Evolutionary conservation across 2,113 vertebrate genomes (phyloP).

Genomic region (Myanophis thanlyinensis): DNA sequence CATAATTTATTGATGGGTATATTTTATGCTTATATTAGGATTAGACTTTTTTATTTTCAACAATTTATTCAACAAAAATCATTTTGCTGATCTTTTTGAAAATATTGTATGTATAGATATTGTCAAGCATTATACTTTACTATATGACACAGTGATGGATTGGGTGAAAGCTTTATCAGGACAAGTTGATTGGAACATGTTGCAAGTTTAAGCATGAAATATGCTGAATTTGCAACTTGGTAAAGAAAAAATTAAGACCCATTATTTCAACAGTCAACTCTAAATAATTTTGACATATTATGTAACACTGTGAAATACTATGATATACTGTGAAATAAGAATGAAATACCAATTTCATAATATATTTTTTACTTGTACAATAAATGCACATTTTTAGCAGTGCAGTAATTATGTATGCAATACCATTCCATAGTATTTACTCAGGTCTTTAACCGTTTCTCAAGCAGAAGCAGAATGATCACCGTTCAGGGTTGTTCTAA

Average conservation of each 20-base stretch:
- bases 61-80: slow-evolving; percentile 17
- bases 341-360: not conserved
- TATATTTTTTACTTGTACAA: slow-evolving; percentile 15
- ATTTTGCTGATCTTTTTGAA: slow-evolving; percentile 38
- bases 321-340: not conserved
- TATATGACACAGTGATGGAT: slow-evolving; percentile 61
- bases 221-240: slow-evolving; percentile 45
- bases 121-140: slow-evolving; percentile 57
- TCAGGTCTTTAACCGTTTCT: not conserved
- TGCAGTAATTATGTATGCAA: not conserved
- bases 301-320: not conserved
- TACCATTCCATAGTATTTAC: rapidly evolving
- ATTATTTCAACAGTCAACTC: slow-evolving; percentile 26
- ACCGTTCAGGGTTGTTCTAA: not conserved
- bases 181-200: slow-evolving; percentile 34
- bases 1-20: slow-evolving; percentile 17
- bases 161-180: slow-evolving; percentile 55
- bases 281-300: slow-evolving; percentile 11
- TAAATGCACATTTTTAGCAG: not conserved
- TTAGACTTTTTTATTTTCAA: slow-evolving; percentile 22
- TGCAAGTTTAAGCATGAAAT: slow-evolving; percentile 39
- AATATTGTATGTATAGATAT: slow-evolving; percentile 49
- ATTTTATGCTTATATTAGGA: slow-evolving; percentile 38
- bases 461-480: not conserved
- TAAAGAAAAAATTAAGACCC: slow-evolving; percentile 35